These are phyloP conservation scores for Ciconia boyciana DNA, from an alignment of 2,113 vertebrate genomes.

Conservation along the genomic window DNA sequence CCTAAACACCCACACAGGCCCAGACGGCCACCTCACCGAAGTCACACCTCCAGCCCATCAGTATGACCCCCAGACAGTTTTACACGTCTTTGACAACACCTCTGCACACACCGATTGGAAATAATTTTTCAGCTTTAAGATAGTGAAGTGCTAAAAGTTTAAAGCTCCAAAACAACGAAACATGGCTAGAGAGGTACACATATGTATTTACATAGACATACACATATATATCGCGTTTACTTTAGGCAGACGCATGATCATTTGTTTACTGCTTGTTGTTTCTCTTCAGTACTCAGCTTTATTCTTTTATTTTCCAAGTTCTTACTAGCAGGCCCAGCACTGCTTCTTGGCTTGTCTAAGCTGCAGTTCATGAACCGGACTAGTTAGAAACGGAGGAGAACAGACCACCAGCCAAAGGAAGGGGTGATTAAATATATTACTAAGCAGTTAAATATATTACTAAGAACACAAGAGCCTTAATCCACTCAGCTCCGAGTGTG, in stretches of 20 bases:
- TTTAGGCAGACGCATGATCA: background rate
- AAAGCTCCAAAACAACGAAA: background rate
- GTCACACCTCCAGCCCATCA: background rate
- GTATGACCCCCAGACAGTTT: background rate
- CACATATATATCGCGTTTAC: accelerated
- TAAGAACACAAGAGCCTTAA: background rate
- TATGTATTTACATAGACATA: accelerated
- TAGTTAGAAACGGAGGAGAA: background rate
- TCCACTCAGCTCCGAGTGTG: background rate
- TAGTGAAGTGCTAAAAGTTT: background rate
- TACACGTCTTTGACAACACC: accelerated
- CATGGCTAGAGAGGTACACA: accelerated
- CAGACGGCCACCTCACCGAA: accelerated
- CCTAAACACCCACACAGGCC: background rate
- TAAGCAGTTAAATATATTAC: background rate
- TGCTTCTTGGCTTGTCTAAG: background rate
- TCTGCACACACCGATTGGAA: background rate
- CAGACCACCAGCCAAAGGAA: background rate
- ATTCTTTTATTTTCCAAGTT: background rate
- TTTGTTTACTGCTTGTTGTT: background rate
- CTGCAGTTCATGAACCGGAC: background rate
- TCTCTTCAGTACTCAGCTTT: background rate
- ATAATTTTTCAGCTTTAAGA: background rate
- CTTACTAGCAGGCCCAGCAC: background rate
- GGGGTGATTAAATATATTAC: background rate